A percentile compares a stretch with the other conserved stretches of the same genome.
Evolutionary conservation across 2,888 invertebrate species (phyloP).

Genomic region (Stenodema calcarata): DNA sequence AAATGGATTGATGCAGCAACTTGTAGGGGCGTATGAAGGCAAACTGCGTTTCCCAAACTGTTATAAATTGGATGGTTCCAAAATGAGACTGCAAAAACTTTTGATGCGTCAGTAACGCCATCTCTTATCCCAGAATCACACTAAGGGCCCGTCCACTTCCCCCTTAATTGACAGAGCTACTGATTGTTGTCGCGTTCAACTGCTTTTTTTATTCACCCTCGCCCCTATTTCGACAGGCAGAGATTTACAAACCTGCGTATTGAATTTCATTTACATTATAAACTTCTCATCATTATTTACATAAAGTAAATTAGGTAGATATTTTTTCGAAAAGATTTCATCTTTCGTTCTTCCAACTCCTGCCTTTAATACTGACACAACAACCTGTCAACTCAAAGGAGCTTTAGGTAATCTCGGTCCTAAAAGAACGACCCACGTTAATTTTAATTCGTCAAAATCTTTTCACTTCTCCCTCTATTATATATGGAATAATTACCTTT

Average conservation of each 20-base stretch:
- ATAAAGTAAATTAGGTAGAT: neutral
- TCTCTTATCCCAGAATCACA: too few relatives aligned
- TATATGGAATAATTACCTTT: too few relatives aligned
- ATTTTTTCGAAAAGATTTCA: neutral
- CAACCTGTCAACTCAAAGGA: neutral
- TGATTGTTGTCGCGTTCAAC: neutral
- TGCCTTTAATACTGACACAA: neutral
- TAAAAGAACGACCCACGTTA: neutral
- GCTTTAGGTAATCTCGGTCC: neutral
- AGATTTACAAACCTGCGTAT: neutral
- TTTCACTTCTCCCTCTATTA: neutral
- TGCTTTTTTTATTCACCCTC: neutral
- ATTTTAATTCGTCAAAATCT: constrained; percentile 24
- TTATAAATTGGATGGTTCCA: too few relatives aligned
- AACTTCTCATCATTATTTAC: constrained; percentile 7
- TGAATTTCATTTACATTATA: constrained; percentile 27
- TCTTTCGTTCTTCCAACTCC: neutral
- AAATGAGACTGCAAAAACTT: too few relatives aligned
- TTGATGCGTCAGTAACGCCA: too few relatives aligned
- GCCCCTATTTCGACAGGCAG: neutral
- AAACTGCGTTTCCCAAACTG: too few relatives aligned
- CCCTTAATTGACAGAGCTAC: neutral
- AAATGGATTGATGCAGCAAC: too few relatives aligned
- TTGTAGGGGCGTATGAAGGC: too few relatives aligned
- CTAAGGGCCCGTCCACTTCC: too few relatives aligned